Evolutionary conservation across 2,888 invertebrate genomes (phyloP).

Genomic region (Eupithecia centaureata): DNA sequence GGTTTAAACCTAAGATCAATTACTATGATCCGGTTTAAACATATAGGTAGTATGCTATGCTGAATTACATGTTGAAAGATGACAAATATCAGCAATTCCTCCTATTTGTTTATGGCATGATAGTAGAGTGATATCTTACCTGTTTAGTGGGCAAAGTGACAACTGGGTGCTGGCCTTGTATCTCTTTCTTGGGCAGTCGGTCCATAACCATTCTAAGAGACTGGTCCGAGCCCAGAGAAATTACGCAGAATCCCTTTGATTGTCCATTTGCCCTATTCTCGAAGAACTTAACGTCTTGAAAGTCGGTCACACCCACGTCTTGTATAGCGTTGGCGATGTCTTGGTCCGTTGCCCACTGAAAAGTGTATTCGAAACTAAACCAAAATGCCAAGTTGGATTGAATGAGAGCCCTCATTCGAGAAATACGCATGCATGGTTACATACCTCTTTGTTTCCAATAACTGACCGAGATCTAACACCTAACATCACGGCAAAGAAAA

Average conservation of each 20-base stretch:
- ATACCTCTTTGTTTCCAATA: constrained; percentile 47
- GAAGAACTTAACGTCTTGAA: constrained; percentile 99
- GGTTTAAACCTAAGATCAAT: too few species aligned
- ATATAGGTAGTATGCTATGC: too few species aligned
- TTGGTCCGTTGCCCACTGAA: constrained; percentile 98
- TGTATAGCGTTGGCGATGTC: constrained; percentile 96
- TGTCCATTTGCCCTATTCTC: constrained; percentile 99
- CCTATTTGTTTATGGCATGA: too few species aligned
- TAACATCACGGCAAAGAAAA: constrained; percentile 10
- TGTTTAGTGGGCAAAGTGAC: constrained; percentile 98
- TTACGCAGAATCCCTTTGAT: constrained; percentile 98
- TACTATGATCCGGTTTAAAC: too few species aligned
- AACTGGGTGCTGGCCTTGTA: constrained; percentile 97
- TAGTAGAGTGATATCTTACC: constrained; percentile 66
- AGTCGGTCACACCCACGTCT: constrained; percentile 94
- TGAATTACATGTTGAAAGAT: too few species aligned
- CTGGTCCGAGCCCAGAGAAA: constrained; percentile 96
- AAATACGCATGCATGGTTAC: constrained; percentile 44
- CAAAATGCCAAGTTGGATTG: constrained; percentile 47
- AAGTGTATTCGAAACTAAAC: constrained; percentile 73
- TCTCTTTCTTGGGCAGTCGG: constrained; percentile 95
- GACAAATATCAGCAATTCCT: too few species aligned
- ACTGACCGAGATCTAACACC: constrained; percentile 21
- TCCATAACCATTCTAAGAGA: constrained; percentile 96
- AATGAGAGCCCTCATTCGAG: constrained; percentile 38